Evolutionary conservation across 2,888 invertebrate genomes (phyloP).

Genomic region (Meloe dianella): DNA sequence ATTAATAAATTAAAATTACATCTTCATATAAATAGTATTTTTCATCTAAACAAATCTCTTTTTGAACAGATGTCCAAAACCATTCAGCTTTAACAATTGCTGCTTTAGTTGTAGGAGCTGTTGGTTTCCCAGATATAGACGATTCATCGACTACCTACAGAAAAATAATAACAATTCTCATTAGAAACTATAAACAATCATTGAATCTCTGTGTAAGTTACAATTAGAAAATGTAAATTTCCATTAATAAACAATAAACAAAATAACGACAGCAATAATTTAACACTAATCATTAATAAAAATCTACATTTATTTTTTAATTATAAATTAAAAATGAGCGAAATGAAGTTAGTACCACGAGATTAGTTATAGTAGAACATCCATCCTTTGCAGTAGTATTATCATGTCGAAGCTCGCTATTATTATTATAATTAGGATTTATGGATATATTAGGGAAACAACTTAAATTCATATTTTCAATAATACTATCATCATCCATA

Average conservation of each 20-base stretch:
- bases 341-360: constrained; percentile 60
- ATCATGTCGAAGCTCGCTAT: constrained; percentile 46
- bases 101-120: constrained; percentile 65
- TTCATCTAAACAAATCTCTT: constrained; percentile 92
- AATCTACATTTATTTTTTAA: constrained; percentile 21
- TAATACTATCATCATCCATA: constrained; percentile 35
- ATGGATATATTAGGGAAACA: constrained; percentile 57
- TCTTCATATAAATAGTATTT: constrained; percentile 87
- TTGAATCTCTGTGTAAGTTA: too few relatives aligned
- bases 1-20: constrained; percentile 59
- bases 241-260: constrained; percentile 5
- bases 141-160: constrained; percentile 84
- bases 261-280: constrained; percentile 8
- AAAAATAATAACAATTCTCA: constrained; percentile 33
- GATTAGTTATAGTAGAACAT: constrained; percentile 51
- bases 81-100: constrained; percentile 90
- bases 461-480: constrained; percentile 44
- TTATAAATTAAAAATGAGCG: constrained; percentile 36
- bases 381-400: constrained; percentile 42
- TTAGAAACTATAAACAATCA: constrained; percentile 10
- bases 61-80: constrained; percentile 98
- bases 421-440: constrained; percentile 41
- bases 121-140: constrained; percentile 71
- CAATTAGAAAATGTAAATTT: constrained; percentile 17
- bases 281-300: constrained; percentile 9